A percentile compares a stretch with the other conserved stretches of the same genome.
These are phyloP conservation scores for Acanthosepion lycidas DNA, from an alignment of 2,888 invertebrate species.

Conservation along the genomic window DNA sequence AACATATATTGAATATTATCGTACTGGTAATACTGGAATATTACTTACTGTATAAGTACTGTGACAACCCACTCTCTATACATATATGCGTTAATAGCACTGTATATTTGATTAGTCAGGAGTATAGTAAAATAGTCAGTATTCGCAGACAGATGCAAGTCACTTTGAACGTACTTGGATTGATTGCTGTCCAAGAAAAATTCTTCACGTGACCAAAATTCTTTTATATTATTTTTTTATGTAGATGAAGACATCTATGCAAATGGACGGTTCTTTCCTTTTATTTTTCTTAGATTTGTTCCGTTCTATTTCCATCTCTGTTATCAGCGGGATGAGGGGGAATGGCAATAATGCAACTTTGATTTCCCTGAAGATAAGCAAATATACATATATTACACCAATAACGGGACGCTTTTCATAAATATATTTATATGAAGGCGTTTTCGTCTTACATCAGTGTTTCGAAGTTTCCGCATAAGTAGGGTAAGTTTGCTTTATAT, in stretches of 20 bases:
- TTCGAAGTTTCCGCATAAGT: too few species aligned
- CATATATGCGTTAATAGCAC: background rate
- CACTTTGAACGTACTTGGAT: background rate
- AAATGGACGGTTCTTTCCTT: background rate
- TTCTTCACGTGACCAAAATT: background rate
- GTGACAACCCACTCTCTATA: too few species aligned
- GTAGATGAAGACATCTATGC: background rate
- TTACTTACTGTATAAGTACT: too few species aligned
- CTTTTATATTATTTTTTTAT: background rate
- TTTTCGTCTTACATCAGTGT: too few species aligned
- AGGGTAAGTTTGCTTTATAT: too few species aligned
- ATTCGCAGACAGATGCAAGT: too few species aligned
- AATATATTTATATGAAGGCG: too few species aligned
- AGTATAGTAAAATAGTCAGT: too few species aligned
- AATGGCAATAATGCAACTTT: background rate
- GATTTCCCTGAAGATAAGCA: background rate
- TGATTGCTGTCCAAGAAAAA: background rate
- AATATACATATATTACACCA: background rate
- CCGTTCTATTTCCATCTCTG: background rate
- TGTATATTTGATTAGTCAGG: background rate
- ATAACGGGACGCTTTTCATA: background rate
- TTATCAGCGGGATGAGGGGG: background rate
- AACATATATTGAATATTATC: too few species aligned
- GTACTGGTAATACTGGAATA: too few species aligned
- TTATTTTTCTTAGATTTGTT: background rate